Evolutionary conservation across 1,140 invertebrate species (phyloP).

Genomic region (Anastrepha obliqua): DNA sequence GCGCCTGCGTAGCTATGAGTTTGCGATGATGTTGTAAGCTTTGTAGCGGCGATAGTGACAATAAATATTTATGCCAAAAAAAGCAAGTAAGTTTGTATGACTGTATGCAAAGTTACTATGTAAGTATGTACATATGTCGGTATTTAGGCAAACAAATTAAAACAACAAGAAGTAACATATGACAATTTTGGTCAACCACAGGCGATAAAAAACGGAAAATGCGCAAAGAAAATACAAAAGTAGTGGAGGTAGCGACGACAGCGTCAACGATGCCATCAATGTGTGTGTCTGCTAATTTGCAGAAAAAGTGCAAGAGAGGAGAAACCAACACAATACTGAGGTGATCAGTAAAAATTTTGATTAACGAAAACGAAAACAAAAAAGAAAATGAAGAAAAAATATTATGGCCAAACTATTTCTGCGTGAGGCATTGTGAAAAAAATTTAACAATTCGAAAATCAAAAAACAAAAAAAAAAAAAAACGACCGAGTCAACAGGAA

Average conservation of each 20-base stretch:
- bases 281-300: not conserved
- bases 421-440: not conserved
- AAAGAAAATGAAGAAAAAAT: not conserved
- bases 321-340: not conserved
- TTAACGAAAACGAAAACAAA: not conserved
- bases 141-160: no score
- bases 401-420: not conserved
- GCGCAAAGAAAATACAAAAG: not conserved
- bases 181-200: not conserved
- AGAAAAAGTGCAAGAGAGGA: not conserved
- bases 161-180: no score
- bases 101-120: no score
- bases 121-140: no score
- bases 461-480: not conserved
- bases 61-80: no score
- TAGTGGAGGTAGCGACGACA: not conserved
- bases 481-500: not conserved
- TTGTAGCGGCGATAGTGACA: no score
- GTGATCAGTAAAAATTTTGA: not conserved
- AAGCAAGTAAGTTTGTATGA: no score
- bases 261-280: not conserved
- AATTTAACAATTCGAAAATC: not conserved
- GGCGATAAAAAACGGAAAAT: not conserved
- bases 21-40: not conserved
- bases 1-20: not conserved